Base-by-base conservation (phyloP, 1,140 invertebrate genomes). In the Cherax quadricarinatus region DNA sequence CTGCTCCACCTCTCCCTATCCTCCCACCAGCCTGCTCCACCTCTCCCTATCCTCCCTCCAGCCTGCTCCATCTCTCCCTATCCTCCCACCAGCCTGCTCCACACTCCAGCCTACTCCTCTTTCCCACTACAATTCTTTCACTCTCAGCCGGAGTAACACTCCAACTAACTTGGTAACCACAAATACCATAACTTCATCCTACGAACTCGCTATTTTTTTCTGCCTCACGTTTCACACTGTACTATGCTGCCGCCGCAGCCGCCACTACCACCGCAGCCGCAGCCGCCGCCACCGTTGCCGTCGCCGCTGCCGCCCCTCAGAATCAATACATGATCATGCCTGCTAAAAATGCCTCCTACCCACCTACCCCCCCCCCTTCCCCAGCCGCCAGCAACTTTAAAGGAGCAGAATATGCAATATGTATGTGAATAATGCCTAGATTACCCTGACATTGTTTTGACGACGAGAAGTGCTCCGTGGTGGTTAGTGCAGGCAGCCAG, bases 311-410 rank as follows among this genome's bases (percentile, higher is more conserved):
- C 75, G 51, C 78, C 83, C 75, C 84, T 81, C 89, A 91, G 86
- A 91, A 91, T 91, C 89, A 91, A 91, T 91, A 91, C 89, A 86
- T 91, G 89, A 91, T 91, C 89, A 91, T 86, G 89, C 60, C 57
- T 91, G 84, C 89, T 90, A 91, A 91, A 91, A 91, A 91, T 91
- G 84, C 70, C 89, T 91, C 83, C 81, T 84, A 24, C 88, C 49
- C 49, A 30, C 81, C 80, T 18, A 48, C 75, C 5, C 9, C 78
- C 30, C 60, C 16, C 87, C 75, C 79, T 24, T 51, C 48, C n/a
- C 75, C 53, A 7, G 12, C 84, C 78, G 51, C 66, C 78, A 12
- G 83, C 30, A 79, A 66, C 89, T 70, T 80, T 79, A 86, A 80
- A 48, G 48, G 60, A 62, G 57, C 21, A 24, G 70, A 85, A 70